Conservation (phyloP, 2,888 invertebrate genomes). For the Elegia similella region DNA sequence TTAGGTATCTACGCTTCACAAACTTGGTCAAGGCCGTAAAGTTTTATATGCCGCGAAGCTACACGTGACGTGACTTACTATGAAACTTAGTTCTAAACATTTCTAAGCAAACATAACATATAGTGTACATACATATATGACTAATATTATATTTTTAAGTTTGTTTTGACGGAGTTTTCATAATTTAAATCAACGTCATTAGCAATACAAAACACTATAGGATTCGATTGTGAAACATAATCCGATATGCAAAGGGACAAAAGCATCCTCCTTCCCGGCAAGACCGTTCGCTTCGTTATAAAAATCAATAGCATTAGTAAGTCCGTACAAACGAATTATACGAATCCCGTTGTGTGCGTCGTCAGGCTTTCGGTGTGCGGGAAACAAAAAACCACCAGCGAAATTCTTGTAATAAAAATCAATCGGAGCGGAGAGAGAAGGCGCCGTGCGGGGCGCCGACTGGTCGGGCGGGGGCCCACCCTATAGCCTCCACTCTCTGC, state of each 20-base stretch:
- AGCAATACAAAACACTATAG: not conserved
- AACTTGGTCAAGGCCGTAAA: slow-evolving; percentile 6
- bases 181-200: not conserved
- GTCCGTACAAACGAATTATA: slow-evolving; percentile 80
- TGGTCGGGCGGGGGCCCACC: slow-evolving; percentile 56
- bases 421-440: slow-evolving; percentile 80
- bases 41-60: not conserved
- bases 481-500: slow-evolving; percentile 44
- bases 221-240: slow-evolving; percentile 7
- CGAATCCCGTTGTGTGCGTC: slow-evolving; percentile 74
- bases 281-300: slow-evolving; percentile 70
- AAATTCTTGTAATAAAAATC: slow-evolving; percentile 83
- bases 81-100: not conserved
- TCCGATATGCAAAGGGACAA: slow-evolving; percentile 27
- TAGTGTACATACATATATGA: no score
- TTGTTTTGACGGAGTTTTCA: not conserved
- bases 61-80: not conserved
- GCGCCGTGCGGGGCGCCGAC: slow-evolving; percentile 76
- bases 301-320: slow-evolving; percentile 81
- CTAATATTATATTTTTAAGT: no score
- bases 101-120: no score
- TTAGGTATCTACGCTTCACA: not conserved
- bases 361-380: slow-evolving; percentile 63
- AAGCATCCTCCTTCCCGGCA: slow-evolving; percentile 34
- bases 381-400: slow-evolving; percentile 76